Evolutionary conservation across 2,888 invertebrate genomes (phyloP).

Genomic region (Drosophila dives): DNA sequence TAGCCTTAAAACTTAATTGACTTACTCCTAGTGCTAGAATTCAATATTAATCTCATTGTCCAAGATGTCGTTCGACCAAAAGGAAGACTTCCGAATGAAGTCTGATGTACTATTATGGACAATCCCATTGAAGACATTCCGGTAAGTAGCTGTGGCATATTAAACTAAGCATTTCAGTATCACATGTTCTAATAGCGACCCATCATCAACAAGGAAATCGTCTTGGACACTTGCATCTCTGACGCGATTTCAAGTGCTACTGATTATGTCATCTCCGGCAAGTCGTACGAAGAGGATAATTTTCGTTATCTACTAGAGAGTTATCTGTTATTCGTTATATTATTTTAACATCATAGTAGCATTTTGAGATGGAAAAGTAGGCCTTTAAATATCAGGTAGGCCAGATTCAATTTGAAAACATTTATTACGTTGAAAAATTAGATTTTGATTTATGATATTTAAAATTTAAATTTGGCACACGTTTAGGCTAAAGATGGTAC

Average conservation of each 20-base stretch:
- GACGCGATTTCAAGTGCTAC: conserved; percentile 94
- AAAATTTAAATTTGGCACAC: conserved; percentile 42
- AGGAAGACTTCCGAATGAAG: conserved; percentile 55
- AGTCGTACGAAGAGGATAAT: conserved; percentile 91
- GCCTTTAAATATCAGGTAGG: conserved; percentile 8
- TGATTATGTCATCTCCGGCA: conserved; percentile 96
- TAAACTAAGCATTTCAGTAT: background rate
- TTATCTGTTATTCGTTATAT: background rate
- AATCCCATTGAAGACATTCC: conserved; percentile 99
- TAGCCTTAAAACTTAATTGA: conserved; percentile 1
- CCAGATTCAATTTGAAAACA: background rate
- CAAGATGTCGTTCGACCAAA: conserved; percentile 71
- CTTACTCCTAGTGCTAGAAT: background rate
- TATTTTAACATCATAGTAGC: background rate
- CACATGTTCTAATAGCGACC: conserved; percentile 87
- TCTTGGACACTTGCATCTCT: conserved; percentile 92
- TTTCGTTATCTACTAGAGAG: conserved; percentile 90
- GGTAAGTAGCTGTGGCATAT: conserved; percentile 86
- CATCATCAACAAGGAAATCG: conserved; percentile 95
- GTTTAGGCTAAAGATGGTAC: conserved; percentile 63
- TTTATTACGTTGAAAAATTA: conserved; percentile 12
- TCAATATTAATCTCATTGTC: background rate
- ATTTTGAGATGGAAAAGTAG: conserved; percentile 18
- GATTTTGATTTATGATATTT: conserved; percentile 26
- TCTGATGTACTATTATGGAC: conserved; percentile 87